Evolutionary conservation across 2,797 vertebrate species (phyloP).

Genomic region (Sitta carolinensis): DNA sequence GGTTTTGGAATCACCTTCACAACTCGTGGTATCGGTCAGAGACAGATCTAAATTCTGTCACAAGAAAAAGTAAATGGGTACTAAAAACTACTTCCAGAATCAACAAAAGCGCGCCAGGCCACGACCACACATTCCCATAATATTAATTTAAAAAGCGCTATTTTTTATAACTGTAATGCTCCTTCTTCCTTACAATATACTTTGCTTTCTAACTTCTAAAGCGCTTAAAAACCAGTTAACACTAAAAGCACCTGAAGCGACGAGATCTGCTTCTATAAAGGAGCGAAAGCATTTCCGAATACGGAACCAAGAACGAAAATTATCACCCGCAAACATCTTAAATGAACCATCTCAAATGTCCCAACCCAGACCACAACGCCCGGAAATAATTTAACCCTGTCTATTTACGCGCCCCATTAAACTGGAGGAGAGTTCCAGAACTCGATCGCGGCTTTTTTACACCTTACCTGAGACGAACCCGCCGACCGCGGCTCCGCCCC

Average conservation of each 20-base stretch:
- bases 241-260: not conserved
- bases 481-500: not conserved
- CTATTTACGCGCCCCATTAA: not conserved
- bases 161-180: rapidly evolving
- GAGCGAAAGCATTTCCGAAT: not conserved
- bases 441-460: not conserved
- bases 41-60: not conserved
- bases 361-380: rapidly evolving
- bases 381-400: rapidly evolving
- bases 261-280: rapidly evolving
- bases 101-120: not conserved
- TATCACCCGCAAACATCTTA: no score
- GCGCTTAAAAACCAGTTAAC: not conserved
- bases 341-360: not conserved
- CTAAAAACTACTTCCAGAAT: not conserved
- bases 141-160: rapidly evolving
- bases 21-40: not conserved
- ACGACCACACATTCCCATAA: not conserved
- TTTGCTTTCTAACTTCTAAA: rapidly evolving
- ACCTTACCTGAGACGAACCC: not conserved
- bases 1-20: not conserved
- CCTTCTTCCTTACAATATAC: not conserved
- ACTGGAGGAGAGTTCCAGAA: rapidly evolving
- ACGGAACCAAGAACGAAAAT: not conserved
- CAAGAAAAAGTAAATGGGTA: not conserved